Evolutionary conservation across 2,797 vertebrate genomes (phyloP), one percentile per base, ranked within the genome.

Genomic region (Bryconaethiops microstoma): DNA sequence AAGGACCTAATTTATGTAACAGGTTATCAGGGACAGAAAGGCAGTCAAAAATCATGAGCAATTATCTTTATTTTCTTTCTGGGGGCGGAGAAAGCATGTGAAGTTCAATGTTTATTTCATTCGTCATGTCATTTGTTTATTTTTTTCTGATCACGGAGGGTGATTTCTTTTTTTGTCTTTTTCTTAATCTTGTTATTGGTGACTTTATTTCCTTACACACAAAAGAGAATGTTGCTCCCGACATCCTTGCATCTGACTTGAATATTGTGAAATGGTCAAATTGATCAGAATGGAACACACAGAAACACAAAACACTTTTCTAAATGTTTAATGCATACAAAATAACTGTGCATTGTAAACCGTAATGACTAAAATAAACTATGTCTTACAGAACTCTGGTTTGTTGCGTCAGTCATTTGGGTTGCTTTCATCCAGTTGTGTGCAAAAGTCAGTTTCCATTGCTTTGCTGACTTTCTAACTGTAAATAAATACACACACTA

Each of bases 1-100:
- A 93, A 94, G 91, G 90, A 94, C 93, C 91, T 94, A 93, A 94
- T 93, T 94, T 94, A 95, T 94, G 79, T 89, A 91, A 92, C 89
- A 92, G 88, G 88, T 90, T 90, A 94, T 94, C 92, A 94, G 92
- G 92, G 93, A 93, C 89, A 91, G 90, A 90, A 86, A 91, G 87
- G 88, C 86, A 92, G 90, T 92, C 90, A 92, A 87, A 91, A 64
- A 39, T 88, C 87, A 88, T 91, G 87, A 90, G 88, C 85, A 92
- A 90, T 82, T 76, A 48, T n/a, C 91, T 83, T 81, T 73, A 39
- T 23, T 92, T 83, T 76, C 78, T 87, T 91, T 88, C 29, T 90
- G 83, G 84, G 88, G 90, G 71, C 83, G 89, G 89, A 90, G 84
- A 91, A 89, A 94, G 86, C 90, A 92, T 90, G 91, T 94, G 93